Conservation (phyloP, 2,888 invertebrate species). For the Drosophila nigricruria region DNA sequence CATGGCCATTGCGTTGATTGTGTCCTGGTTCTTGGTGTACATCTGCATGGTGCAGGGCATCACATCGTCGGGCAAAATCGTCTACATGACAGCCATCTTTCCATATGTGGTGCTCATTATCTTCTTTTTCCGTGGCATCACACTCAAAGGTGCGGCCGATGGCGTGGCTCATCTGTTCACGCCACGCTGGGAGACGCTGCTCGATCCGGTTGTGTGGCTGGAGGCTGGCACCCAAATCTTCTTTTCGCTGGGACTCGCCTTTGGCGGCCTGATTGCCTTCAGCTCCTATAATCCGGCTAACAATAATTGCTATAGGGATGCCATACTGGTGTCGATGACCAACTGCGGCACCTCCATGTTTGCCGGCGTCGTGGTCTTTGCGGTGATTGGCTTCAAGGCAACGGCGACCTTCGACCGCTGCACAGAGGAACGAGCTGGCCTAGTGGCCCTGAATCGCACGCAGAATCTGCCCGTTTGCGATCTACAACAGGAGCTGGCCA, state of each 20-base stretch:
- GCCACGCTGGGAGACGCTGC: constrained; percentile 95
- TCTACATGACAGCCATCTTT: constrained; percentile 98
- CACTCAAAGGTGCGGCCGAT: constrained; percentile 92
- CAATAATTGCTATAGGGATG: constrained; percentile 98
- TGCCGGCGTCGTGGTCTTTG: constrained; percentile 97
- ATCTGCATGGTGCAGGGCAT: constrained; percentile 99
- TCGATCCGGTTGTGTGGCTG: constrained; percentile 98
- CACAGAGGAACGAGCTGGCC: constrained; percentile 85
- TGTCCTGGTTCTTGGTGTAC: constrained; percentile 97
- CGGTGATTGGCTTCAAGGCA: constrained; percentile 95
- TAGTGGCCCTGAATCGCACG: constrained; percentile 88
- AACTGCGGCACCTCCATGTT: constrained; percentile 98
- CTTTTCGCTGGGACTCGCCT: constrained; percentile 97
- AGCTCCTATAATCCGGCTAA: constrained; percentile 97
- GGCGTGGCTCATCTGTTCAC: constrained; percentile 95
- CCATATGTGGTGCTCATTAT: constrained; percentile 97
- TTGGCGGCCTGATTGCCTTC: constrained; percentile 98
- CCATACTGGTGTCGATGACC: constrained; percentile 95
- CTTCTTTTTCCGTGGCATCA: constrained; percentile 97
- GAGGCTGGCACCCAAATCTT: constrained; percentile 99
- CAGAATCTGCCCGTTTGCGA: constrained; percentile 91
- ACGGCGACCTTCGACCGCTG: constrained; percentile 85
- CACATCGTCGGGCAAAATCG: constrained; percentile 98
- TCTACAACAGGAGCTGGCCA: constrained; percentile 93
- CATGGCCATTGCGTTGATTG: constrained; percentile 93